Evolutionary conservation across 2,888 invertebrate species (phyloP).

Genomic region (Ecliptopera silaceata): DNA sequence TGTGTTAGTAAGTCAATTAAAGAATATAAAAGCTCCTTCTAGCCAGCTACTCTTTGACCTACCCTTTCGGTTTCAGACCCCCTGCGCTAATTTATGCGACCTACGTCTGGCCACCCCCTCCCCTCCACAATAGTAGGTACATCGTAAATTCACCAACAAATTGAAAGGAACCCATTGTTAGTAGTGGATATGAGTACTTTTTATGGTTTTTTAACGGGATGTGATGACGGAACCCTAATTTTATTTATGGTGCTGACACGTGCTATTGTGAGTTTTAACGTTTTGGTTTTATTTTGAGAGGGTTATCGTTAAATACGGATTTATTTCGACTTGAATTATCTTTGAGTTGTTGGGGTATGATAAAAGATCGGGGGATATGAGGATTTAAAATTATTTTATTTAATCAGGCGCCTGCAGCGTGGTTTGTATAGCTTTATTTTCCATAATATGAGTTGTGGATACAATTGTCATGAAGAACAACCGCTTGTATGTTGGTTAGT

Average conservation of each 20-base stretch:
- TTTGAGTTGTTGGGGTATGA: conserved; percentile 7
- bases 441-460: no score
- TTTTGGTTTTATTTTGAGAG: conserved; percentile 35
- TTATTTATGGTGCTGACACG: conserved; percentile 72
- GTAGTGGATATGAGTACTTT: conserved; percentile 46
- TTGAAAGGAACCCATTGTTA: conserved; percentile 60
- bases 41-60: conserved; percentile 46
- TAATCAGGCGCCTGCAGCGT: no score
- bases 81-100: conserved; percentile 70
- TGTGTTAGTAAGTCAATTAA: no score
- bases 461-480: no score
- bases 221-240: conserved; percentile 64
- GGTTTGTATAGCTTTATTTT: no score
- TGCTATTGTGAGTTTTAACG: conserved; percentile 49
- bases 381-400: conserved; percentile 6
- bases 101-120: conserved; percentile 58
- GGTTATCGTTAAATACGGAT: conserved; percentile 28
- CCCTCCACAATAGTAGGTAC: conserved; percentile 42
- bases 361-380: conserved; percentile 5
- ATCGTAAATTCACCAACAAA: conserved; percentile 65
- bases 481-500: no score
- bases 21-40: conserved; percentile 26
- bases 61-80: conserved; percentile 56
- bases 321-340: conserved; percentile 19
- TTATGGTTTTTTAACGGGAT: conserved; percentile 54